Conservation (phyloP, 2,888 invertebrate genomes). For the Scrobipalpa costella region DNA sequence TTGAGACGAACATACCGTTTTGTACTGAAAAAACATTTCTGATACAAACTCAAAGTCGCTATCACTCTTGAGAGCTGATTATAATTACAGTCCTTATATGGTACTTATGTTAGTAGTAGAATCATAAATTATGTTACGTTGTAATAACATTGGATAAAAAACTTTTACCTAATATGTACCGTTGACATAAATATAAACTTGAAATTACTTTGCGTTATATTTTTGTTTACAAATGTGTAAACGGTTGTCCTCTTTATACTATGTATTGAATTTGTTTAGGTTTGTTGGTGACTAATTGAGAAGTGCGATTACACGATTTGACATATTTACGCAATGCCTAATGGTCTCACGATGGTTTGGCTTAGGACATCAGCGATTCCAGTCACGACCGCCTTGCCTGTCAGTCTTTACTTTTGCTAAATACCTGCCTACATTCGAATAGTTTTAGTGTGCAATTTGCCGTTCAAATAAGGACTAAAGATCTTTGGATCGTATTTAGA, state of each 20-base stretch:
- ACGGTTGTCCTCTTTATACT: background rate
- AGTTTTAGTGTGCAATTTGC: conserved; percentile 39
- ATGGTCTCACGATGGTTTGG: conserved; percentile 34
- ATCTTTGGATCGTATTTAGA: background rate
- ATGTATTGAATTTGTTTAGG: background rate
- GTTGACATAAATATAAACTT: no score
- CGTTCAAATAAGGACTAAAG: conserved; percentile 2
- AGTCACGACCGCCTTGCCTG: conserved; percentile 49
- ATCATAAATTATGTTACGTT: no score
- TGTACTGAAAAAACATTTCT: no score
- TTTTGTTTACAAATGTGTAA: background rate
- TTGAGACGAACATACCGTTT: no score
- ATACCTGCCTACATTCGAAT: conserved; percentile 10
- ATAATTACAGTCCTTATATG: no score
- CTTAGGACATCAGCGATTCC: conserved; percentile 41
- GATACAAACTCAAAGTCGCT: no score
- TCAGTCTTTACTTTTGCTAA: conserved; percentile 30
- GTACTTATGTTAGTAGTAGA: no score
- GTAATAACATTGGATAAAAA: no score
- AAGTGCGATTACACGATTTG: conserved; percentile 34
- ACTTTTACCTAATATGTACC: no score
- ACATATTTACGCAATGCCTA: conserved; percentile 36
- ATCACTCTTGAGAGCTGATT: no score
- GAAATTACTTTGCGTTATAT: no score
- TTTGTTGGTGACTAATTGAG: conserved; percentile 27